These are phyloP conservation scores for Hydrozoanthus tunicans DNA, from an alignment of 64 coral and sea anemone species.

Conservation along the genomic window DNA sequence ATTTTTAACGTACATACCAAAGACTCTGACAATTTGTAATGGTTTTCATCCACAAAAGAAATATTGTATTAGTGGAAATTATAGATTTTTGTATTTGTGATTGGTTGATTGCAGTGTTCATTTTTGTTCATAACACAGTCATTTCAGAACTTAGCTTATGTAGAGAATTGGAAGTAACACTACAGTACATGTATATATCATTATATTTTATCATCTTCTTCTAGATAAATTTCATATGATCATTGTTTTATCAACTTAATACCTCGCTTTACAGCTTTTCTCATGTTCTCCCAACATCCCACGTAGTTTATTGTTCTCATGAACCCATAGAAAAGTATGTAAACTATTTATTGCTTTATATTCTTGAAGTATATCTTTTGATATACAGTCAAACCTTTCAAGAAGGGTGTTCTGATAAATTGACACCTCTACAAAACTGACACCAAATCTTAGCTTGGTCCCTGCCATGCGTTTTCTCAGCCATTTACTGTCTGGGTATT, in stretches of 20 bases:
- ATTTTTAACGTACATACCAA: slow-evolving; percentile 20
- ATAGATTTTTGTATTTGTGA: slow-evolving; percentile 20
- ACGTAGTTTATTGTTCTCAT: not conserved
- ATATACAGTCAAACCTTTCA: too few relatives aligned
- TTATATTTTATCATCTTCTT: not conserved
- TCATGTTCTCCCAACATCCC: not conserved
- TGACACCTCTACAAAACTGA: too few relatives aligned
- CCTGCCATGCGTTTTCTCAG: too few relatives aligned
- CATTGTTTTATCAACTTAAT: not conserved
- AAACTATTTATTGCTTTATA: too few relatives aligned
- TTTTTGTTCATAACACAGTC: slow-evolving; percentile 47
- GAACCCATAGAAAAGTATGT: too few relatives aligned
- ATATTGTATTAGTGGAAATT: slow-evolving; percentile 29
- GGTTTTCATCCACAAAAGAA: slow-evolving; percentile 34
- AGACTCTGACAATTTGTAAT: slow-evolving; percentile 10
- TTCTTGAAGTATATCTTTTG: too few relatives aligned
- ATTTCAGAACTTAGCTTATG: slow-evolving; percentile 27
- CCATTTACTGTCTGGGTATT: too few relatives aligned
- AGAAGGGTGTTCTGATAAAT: too few relatives aligned
- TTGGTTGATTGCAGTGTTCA: slow-evolving; percentile 46
- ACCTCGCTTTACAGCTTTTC: not conserved
- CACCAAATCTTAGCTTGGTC: too few relatives aligned
- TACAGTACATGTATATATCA: slow-evolving; percentile 3
- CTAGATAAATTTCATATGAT: not conserved
- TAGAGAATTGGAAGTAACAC: slow-evolving; percentile 43